Base-by-base conservation (phyloP, 2,113 vertebrate genomes). In the Myrmecobius fasciatus region DNA sequence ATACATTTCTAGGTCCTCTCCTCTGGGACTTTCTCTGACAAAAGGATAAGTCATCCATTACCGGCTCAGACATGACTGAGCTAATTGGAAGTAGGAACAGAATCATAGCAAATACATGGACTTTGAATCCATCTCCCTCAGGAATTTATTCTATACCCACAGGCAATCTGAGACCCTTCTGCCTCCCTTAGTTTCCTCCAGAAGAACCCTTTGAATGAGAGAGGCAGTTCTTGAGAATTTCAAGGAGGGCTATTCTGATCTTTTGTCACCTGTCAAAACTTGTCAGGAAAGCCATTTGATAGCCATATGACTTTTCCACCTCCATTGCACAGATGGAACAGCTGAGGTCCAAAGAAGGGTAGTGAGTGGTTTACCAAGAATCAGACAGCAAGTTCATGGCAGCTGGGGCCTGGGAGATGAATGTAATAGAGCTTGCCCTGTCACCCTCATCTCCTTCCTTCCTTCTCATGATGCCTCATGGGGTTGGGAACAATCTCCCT, bases 181-280 rank as follows among this genome's bases (percentile, higher is more conserved):
- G 36, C 60, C 36, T 51, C n/a, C 31, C 83, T 93, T 95, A 26
- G 31, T 94, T 89, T 96, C 36, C 67, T 89, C 75, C 43, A 89
- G 0, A 20, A 36, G 1, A 54, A 88, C 36, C 52, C 91, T 91
- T 56, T 75, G 26, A 95, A 91, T 8, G 22, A 3, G 0, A 20
- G 43, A 49, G 51, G 36, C 17, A 47, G 36, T 4, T 7, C 67
- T 83, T 83, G 0, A 83, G 67, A 83, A 83, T 83, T 43, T 48
- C 36, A 46, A 25, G 25, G 36, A 24, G 53, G 26, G 22, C 10
- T 43, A 43, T 83, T 83, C 67, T 83, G 67, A 83, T 83, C 67
- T 43, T n/a, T 20, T 43, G 7, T 43, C 49, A 51, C 49, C 43
- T 43, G 67, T 83, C n/a, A n/a, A 83, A 17, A 83, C n/a, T 20